Conservation (phyloP, 2,888 invertebrate species). For the Chrysodeixis includens region DNA sequence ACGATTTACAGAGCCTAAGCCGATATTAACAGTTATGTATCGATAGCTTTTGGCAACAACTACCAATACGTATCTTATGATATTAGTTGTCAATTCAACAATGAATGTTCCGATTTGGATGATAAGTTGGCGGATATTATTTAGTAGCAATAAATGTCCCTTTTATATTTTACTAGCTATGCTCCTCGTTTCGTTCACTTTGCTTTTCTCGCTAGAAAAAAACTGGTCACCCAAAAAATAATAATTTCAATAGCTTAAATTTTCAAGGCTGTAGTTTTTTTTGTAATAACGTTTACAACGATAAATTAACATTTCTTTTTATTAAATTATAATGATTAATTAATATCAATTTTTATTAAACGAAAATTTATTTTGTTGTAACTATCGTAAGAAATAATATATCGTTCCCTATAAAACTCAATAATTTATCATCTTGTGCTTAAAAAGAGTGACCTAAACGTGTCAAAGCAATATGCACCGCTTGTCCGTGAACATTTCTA, state of each 20-base stretch:
- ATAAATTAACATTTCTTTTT: no score
- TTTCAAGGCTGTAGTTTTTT: no score
- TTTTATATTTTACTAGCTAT: background rate
- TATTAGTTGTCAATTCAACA: slow-evolving; percentile 49
- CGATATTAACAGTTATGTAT: slow-evolving; percentile 54
- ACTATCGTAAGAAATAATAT: no score
- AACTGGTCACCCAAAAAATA: no score
- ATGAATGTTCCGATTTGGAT: slow-evolving; percentile 35
- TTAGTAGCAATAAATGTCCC: slow-evolving; percentile 12
- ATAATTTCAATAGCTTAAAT: no score
- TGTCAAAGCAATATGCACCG: slow-evolving; percentile 26
- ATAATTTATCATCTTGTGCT: no score
- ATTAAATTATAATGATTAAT: no score
- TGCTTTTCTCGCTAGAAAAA: no score
- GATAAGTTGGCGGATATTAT: slow-evolving; percentile 37
- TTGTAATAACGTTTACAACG: no score
- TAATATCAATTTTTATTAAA: no score
- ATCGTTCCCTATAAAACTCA: slow-evolving; percentile 24
- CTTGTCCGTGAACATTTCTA: slow-evolving; percentile 55
- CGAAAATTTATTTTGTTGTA: no score
- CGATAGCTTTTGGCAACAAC: slow-evolving; percentile 45
- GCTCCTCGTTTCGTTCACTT: no score
- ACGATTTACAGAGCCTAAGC: slow-evolving; percentile 52
- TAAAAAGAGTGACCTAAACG: slow-evolving; percentile 28
- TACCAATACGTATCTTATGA: slow-evolving; percentile 41